Evolutionary conservation across 2,888 invertebrate species (phyloP), one percentile per base, ranked within the genome.

Genomic region (Venusia cambrica): DNA sequence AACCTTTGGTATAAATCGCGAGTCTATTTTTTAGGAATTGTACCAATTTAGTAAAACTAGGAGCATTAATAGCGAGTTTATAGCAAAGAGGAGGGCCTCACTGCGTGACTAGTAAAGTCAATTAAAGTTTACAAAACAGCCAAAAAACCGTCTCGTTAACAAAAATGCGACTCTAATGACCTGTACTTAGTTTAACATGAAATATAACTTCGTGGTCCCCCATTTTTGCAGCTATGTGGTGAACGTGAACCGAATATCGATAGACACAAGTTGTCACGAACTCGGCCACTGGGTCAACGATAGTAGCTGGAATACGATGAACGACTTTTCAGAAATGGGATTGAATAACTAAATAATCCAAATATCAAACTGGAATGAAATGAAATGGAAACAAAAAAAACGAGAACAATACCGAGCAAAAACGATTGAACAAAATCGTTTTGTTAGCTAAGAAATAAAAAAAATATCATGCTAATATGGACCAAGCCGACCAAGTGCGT

Each of bases 201-300:
- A 33, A 14, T 2, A 19, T 24, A 17, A 17, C 21, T 34, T 60
- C 61, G 55, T 54, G 49, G 54, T 51, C 18, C 32, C 31, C 48
- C 40, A 35, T 42, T 24, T 30, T 44, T 33, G 37, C 39, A 51
- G 37, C 46, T 13, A 34, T 39, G 35, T 18, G 31, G 30, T 22
- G n/a, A n/a, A 12, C 26, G 29, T 33, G 15, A 48, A 45, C 34
- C 38, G 21, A 38, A 36, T 39, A 27, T 18, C 62, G 55, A 69
- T 62, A 67, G 64, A 67, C 48, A 62, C 51, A 59, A 69, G 53
- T 65, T 69, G 74, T 73, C 75, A 74, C 71, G 68, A 80, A 80
- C 69, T 65, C 74, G 73, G 77, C 66, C 60, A 79, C 65, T 80
- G 62, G 81, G 81, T 80, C 81, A 79, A 77, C 60, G 54, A 70